Percentiles rank a stretch among this genome's conserved stretches.
These are phyloP conservation scores for Cariama cristata DNA, from an alignment of 2,113 vertebrate genomes.

Conservation along the genomic window DNA sequence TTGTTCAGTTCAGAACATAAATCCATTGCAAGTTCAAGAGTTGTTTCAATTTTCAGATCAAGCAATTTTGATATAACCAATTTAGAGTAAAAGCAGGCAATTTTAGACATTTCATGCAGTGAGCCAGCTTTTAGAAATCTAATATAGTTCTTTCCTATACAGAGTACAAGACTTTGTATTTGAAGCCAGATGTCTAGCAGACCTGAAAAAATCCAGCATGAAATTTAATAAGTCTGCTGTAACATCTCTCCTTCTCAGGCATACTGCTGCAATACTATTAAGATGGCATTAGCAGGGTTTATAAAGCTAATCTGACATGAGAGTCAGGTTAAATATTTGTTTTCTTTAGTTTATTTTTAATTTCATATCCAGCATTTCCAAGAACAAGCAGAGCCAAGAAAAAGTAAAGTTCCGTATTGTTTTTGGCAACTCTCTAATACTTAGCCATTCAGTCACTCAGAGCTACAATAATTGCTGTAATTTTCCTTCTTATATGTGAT, in stretches of 20 bases:
- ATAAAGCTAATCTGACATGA: conserved; percentile 16
- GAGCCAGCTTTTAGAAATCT: conserved; percentile 45
- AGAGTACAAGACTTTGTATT: neutral
- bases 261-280: conserved; percentile 23
- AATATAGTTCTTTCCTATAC: conserved; percentile 36
- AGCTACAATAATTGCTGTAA: neutral
- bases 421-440: neutral
- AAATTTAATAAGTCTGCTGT: conserved; percentile 46
- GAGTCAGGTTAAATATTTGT: neutral
- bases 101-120: conserved; percentile 12
- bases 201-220: conserved; percentile 50
- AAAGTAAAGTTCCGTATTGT: neutral
- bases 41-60: neutral
- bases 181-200: conserved; percentile 44
- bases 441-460: neutral
- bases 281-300: conserved; percentile 13
- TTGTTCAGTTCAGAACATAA: neutral
- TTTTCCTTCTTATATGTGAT: neutral
- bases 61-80: conserved; percentile 21
- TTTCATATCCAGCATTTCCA: conserved; percentile 11
- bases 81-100: conserved; percentile 19
- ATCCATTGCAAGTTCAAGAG: neutral
- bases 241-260: conserved; percentile 28
- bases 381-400: neutral
- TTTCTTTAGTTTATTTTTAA: conserved; percentile 3